A percentile compares a stretch with the other conserved stretches of the same genome.
These are phyloP conservation scores for Petrocephalus schoutedeni DNA, from an alignment of 2,797 vertebrate species.

Conservation along the genomic window DNA sequence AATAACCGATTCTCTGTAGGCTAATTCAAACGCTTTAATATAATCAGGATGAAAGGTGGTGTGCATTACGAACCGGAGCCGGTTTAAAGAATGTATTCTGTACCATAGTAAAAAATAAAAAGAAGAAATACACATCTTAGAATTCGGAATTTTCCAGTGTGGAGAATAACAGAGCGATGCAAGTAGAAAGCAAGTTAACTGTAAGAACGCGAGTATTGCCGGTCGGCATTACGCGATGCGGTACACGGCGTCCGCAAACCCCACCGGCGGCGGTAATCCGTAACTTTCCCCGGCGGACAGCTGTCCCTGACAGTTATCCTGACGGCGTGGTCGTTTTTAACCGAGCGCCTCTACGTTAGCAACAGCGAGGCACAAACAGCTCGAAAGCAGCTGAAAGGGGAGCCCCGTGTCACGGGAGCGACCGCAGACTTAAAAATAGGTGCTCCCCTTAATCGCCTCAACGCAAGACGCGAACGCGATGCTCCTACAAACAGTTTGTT, in stretches of 20 bases:
- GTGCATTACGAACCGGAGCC: not conserved
- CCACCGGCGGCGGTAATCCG: not conserved
- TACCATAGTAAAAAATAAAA: not conserved
- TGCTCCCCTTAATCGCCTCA: not conserved
- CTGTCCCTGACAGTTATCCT: not conserved
- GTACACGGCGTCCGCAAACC: not conserved
- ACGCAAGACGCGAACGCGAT: not conserved
- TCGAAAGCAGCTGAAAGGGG: not conserved
- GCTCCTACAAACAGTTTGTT: not conserved
- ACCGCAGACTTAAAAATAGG: not conserved
- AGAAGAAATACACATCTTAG: not conserved
- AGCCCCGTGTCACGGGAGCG: not conserved
- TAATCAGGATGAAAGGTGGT: not conserved
- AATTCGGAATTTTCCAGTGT: not conserved
- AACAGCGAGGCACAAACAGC: not conserved
- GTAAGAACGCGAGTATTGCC: not conserved
- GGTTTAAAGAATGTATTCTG: not conserved
- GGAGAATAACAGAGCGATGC: not conserved
- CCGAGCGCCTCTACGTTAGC: not conserved
- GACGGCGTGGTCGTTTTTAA: not conserved
- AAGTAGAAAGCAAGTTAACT: not conserved
- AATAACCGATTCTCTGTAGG: not conserved
- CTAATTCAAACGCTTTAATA: not conserved
- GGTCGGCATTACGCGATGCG: not conserved
- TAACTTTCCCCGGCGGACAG: not conserved